These are phyloP conservation scores for zebrafish (Danio rerio) DNA, from an alignment of 2,113 vertebrate genomes.

Conservation along the genomic window GRCz12tu NC_133190.1:22318501-22319000, in stretches of 20 bases:
- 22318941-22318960: too few relatives aligned
- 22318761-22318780: conserved; percentile 90
- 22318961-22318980: too few relatives aligned
- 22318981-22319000: too few relatives aligned
- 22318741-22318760: conserved; percentile 79
- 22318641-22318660: conserved; percentile 83
- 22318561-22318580: conserved; percentile 68
- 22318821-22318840: too few relatives aligned
- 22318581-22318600: conserved; percentile 63
- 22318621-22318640: conserved; percentile 82
- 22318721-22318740: conserved; percentile 78
- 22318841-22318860: too few relatives aligned
- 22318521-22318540: neutral
- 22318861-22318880: too few relatives aligned
- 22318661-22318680: conserved; percentile 85
- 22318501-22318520: conserved; percentile 47
- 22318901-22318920: too few relatives aligned
- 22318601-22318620: conserved; percentile 60
- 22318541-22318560: conserved; percentile 20
- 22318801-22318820: neutral
- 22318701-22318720: conserved; percentile 90
- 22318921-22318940: too few relatives aligned
- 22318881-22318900: too few relatives aligned
- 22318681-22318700: conserved; percentile 84
- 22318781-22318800: neutral